Percentiles rank a stretch among this genome's conserved stretches.
Evolutionary conservation across 92 coral and sea anemone species (phyloP).

Genomic region (Epizoanthus ramosus): DNA sequence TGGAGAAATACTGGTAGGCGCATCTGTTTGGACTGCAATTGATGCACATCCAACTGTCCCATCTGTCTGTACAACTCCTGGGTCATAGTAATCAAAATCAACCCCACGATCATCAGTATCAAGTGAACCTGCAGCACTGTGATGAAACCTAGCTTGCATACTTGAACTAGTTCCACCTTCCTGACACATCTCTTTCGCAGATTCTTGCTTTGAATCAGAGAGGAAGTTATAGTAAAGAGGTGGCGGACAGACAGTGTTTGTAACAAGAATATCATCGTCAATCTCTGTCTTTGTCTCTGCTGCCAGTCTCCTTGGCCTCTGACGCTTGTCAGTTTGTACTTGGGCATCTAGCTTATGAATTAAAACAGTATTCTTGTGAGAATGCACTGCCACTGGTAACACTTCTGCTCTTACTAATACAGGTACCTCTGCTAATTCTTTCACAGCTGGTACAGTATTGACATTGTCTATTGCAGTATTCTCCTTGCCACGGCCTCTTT

Average conservation of each 20-base stretch:
- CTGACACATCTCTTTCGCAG: slow-evolving; percentile 2
- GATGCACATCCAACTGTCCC: slow-evolving; percentile 60
- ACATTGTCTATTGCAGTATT: slow-evolving; percentile 4
- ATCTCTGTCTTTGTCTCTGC: slow-evolving; percentile 18
- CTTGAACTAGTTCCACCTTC: neutral
- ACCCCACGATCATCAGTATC: slow-evolving; percentile 38
- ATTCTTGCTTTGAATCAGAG: slow-evolving; percentile 36
- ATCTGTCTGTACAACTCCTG: slow-evolving; percentile 64
- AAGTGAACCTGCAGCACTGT: neutral
- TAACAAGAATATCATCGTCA: slow-evolving; percentile 64
- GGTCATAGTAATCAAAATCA: slow-evolving; percentile 71
- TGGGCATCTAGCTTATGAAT: slow-evolving; percentile 25
- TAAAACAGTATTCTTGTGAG: neutral
- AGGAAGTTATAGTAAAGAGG: slow-evolving; percentile 81
- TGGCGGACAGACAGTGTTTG: slow-evolving; percentile 92
- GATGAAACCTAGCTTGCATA: neutral
- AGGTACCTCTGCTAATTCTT: neutral
- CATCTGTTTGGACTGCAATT: slow-evolving; percentile 77
- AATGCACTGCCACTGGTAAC: neutral
- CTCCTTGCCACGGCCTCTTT: slow-evolving; percentile 24
- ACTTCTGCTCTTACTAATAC: neutral
- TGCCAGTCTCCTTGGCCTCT: neutral
- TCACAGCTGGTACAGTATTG: neutral
- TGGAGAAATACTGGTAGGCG: neutral
- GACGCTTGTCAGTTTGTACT: slow-evolving; percentile 22